A percentile compares a stretch with the other conserved stretches of the same genome.
phyloP scores from a whole-genome alignment of 1,140 invertebrate species.

The Apis laboriosa region DNA sequence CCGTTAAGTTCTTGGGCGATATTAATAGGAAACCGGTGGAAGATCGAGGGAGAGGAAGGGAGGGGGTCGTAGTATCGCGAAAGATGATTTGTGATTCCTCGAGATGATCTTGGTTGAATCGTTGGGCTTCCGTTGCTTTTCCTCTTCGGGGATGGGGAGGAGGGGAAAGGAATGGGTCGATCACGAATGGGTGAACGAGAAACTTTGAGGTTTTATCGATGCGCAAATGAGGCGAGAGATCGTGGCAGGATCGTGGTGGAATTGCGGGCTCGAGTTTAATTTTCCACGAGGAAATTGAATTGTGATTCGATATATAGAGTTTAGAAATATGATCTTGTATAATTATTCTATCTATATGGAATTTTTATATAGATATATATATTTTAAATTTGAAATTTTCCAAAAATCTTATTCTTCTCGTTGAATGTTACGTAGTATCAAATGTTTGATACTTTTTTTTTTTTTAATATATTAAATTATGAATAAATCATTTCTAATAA shows the following conservation, averaged over 20 bases:
- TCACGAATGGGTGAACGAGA: neutral
- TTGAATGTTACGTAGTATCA: no score
- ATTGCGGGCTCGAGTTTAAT: neutral
- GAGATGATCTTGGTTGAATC: neutral
- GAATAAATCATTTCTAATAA: neutral
- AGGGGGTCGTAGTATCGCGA: neutral
- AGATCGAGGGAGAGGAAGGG: neutral
- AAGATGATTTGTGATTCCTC: conserved; percentile 40
- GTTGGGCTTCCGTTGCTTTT: neutral
- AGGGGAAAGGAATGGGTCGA: neutral
- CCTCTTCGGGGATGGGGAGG: neutral
- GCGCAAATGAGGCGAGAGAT: conserved; percentile 14
- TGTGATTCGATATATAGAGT: no score
- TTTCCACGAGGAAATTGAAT: neutral
- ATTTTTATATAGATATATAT: no score
- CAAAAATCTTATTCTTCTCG: no score
- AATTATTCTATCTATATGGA: no score
- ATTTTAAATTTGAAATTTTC: no score
- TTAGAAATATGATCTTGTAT: no score
- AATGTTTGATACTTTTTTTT: conserved; percentile 1
- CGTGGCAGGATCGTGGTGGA: neutral
- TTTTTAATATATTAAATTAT: neutral
- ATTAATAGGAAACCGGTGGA: conserved; percentile 57
- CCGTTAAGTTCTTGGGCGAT: conserved; percentile 59
- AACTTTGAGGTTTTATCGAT: neutral